A percentile compares a stretch with the other conserved stretches of the same genome.
These are phyloP conservation scores for Scomber scombrus DNA, from an alignment of 2,113 vertebrate species.

Conservation along the genomic window DNA sequence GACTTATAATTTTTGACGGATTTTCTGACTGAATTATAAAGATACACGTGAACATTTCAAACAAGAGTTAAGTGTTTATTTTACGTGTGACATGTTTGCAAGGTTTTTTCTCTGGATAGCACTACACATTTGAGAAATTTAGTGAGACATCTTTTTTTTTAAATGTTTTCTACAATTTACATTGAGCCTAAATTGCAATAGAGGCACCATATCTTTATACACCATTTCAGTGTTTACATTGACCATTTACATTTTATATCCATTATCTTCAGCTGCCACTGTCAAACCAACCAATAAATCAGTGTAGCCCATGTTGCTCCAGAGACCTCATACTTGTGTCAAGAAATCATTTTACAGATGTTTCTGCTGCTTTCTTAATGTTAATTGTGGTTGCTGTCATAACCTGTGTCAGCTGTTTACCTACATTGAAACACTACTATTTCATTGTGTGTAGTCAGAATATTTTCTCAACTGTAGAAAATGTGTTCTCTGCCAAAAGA, in stretches of 20 bases:
- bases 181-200: conserved; percentile 17
- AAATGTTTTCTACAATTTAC: not conserved
- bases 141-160: conserved; percentile 6
- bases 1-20: not conserved
- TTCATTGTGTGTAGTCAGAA: not conserved
- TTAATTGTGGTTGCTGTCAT: not conserved
- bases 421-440: not conserved
- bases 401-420: conserved; percentile 2
- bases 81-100: conserved; percentile 18
- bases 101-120: conserved; percentile 8
- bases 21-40: not conserved
- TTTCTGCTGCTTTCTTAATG: conserved; percentile 25
- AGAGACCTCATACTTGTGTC: not conserved
- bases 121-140: conserved; percentile 10
- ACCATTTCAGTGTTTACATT: conserved; percentile 1
- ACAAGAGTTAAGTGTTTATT: conserved; percentile 1
- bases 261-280: not conserved
- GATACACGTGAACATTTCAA: not conserved
- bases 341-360: not conserved
- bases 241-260: not conserved
- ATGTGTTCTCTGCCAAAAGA: not conserved
- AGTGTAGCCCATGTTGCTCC: not conserved
- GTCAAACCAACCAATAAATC: not conserved
- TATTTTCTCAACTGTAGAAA: not conserved
- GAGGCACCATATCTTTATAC: not conserved